Conservation (phyloP, 2,113 vertebrate species). For the Phrynosoma platyrhinos region DNA sequence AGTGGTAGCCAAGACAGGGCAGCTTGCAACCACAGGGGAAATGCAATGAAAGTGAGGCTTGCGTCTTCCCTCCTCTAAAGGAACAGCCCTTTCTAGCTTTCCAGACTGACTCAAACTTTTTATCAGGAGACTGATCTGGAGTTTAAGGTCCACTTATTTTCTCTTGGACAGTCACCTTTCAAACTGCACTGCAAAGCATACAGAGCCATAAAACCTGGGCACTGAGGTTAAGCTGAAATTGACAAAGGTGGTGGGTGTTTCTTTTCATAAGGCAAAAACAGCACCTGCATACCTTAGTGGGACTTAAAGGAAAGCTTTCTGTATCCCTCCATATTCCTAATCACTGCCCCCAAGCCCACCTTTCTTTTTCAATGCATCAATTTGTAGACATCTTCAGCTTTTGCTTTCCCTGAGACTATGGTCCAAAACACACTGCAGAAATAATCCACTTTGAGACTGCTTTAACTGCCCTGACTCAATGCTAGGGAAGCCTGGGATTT, state of each 20-base stretch:
- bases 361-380: background rate
- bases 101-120: background rate
- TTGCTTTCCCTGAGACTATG: background rate
- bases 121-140: background rate
- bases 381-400: background rate
- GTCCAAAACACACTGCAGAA: too few relatives aligned
- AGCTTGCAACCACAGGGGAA: background rate
- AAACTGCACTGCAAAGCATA: background rate
- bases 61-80: too few relatives aligned
- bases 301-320: background rate
- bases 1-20: background rate
- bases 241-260: background rate
- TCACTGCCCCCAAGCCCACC: background rate
- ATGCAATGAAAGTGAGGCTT: background rate
- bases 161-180: background rate
- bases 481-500: too few relatives aligned
- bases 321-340: background rate
- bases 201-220: background rate
- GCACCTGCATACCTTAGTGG: too few relatives aligned
- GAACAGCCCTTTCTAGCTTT: background rate
- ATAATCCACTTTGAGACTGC: too few relatives aligned
- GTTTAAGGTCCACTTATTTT: slow-evolving; percentile 24
- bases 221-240: background rate
- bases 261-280: too few relatives aligned
- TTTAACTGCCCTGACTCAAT: too few relatives aligned